Base-by-base conservation (phyloP, 2,888 invertebrate species). In the Fragum fragum region DNA sequence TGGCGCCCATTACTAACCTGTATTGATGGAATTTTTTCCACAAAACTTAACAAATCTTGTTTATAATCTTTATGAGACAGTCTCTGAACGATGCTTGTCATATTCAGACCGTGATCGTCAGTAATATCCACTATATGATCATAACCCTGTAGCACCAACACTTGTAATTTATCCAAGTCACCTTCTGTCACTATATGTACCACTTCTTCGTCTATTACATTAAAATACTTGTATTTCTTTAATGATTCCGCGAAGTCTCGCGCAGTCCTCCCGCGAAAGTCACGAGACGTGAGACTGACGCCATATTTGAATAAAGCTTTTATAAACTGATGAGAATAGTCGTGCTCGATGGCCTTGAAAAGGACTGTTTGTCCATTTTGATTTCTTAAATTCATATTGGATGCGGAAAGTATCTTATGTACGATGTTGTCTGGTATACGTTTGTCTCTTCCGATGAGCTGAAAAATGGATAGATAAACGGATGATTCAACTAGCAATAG, bases 61-160 rank as follows among this genome's bases (percentile, higher is more conserved):
- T 85, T 81, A 16, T 72, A 68, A 36, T 69, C 75, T 36, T 76
- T 70, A 28, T 63, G 42, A 57, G 73, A 66, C 14, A 63, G 63
- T 29, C 61, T 69, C 21, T 68, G 73, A 16, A 83, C 29, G 6
- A 75, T 63, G 26, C 59, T 74, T 6, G 69, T 21, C 59, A 84
- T 72, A 59, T 86, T 86, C 14, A 83, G 57, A 0, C 85, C 87
- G 3, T 81, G 76, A 16, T 79, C 74, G 59, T 89, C 88, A 0
- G 80, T 85, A 0, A 90, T 89, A 83, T 92, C 92, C 28, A 89
- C 57, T n/a, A 93, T 86, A 81, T 92, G 92, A 72, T 93, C 92
- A 82, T 94, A 94, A 18, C 90, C 90, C 26, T 91, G 88, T 11
- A 93, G 71, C n/a, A 93, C 80, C 26, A 94, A 81, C 6, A 80